Evolutionary conservation across 1,140 invertebrate genomes (phyloP), one percentile per base, ranked within the genome.

Genomic region (Drosophila subpulchrella): DNA sequence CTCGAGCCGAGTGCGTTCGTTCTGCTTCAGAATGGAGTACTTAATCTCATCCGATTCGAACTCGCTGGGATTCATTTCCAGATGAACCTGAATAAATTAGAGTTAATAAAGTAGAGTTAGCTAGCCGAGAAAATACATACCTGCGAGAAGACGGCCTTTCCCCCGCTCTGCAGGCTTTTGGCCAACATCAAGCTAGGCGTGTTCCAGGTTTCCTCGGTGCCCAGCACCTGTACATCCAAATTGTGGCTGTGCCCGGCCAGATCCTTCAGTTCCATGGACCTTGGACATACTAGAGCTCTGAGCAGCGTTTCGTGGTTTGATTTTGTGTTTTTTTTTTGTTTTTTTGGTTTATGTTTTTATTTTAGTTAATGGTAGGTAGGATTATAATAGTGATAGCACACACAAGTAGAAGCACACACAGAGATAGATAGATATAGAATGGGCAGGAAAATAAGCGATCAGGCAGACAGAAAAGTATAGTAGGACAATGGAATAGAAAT

Each of bases 121-220:
- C 15, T 36, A 17, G 5, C 6, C 13, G 6, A 8, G 6, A n/a
- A 27, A 13, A 4, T 0, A 30, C 6, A 17, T 39, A 96, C 96
- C 93, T 97, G 97, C 2, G 97, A 97, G 82, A 98, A 97, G 5
- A 98, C 94, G 2, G 96, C 95, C 70, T 94, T 94, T 17, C 97
- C 97, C 11, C 93, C 94, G 20, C 93, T 95, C 39, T 92, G 94
- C 10, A 94, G 91, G 61, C 95, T 94, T 17, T 93, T 95, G 1
- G 96, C 96, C 27, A 96, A 93, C 50, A 97, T 92, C 50, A 98
- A 93, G 68, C 96, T 96, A 2, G 96, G 96, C 4, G 96, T 97
- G 38, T 97, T 95, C 96, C 96, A 97, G 0, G 96, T 97, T 90
- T 97, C 96, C 83, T 97, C 97, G 0, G 95, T 95, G 0, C 96